Base-by-base conservation (phyloP, 2,113 vertebrate genomes). In the Tragelaphus buxtoni region DNA sequence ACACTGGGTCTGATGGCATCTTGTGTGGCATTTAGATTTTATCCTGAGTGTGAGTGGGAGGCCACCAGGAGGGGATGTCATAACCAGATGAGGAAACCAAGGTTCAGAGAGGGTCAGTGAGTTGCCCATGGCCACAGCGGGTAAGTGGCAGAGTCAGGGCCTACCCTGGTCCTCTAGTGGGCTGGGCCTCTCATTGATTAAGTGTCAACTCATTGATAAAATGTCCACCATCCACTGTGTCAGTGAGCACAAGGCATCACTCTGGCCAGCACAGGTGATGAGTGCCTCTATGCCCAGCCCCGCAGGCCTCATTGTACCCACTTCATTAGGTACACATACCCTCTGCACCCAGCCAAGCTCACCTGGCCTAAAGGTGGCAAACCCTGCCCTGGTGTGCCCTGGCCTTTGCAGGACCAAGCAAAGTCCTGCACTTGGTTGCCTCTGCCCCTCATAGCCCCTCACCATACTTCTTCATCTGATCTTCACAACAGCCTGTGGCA, bases 221-320 rank as follows among this genome's bases (percentile, higher is more conserved):
- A 56, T 26, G 14, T 20, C 18, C 0, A 35, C 81, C 1, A 1
- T 2, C 32, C 26, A 20, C 7, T 10, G 2, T 24, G 6, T 7
- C 28, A 16, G 47, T 39, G 4, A 9, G 12, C 0, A 9, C 69
- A 7, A 16, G 39, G 35, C 13, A n/a, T n/a, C 69, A 28, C 2
- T 0, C 39, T 28, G 5, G 35, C 61, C 80, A 42, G 77, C 1
- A 5, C 5, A 0, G 7, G 14, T 3, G 1, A 91, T 24, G 2
- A 53, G 55, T 18, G 26, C 22, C 77, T 3, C 56, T 51, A 47
- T 0, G 9, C 87, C 61, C 76, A 22, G 53, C 74, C 22, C 61
- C 9, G 0, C 4, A 1, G 49, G 60, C 42, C 49, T 82, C 56
- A 1, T 55, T 56, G 4, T 26, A 49, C 49, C 47, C 69, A 32